Conservation (phyloP, 2,888 invertebrate species). For the Pheosia gnoma region DNA sequence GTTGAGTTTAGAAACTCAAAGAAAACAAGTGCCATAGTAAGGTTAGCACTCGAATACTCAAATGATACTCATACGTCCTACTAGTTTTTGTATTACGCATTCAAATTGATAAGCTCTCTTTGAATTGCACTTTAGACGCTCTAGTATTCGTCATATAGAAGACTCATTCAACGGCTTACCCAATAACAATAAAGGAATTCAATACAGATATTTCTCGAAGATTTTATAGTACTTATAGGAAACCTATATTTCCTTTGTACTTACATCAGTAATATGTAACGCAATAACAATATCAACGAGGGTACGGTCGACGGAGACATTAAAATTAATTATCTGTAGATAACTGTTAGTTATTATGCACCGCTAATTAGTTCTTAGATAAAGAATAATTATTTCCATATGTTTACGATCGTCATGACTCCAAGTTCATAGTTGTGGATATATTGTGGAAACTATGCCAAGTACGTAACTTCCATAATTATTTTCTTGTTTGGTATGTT, state of each 20-base stretch:
- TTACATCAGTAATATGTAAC: constrained; percentile 8
- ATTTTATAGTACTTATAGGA: not conserved
- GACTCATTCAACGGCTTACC: no score
- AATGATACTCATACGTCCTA: no score
- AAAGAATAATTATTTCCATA: constrained; percentile 13
- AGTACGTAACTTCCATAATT: not conserved
- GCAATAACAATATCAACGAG: constrained; percentile 7
- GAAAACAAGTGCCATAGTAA: no score
- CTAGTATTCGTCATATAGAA: no score
- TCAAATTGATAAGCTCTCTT: no score
- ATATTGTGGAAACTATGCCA: not conserved
- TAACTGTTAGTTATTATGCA: constrained; percentile 34
- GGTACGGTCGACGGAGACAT: constrained; percentile 33
- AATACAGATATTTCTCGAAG: not conserved
- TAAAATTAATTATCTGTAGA: constrained; percentile 42
- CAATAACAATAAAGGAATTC: no score
- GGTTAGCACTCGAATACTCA: no score
- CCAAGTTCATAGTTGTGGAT: not conserved
- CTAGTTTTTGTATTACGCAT: no score
- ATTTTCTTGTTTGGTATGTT: not conserved
- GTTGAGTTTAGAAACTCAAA: no score
- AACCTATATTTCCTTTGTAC: constrained; percentile 5
- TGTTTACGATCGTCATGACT: not conserved
- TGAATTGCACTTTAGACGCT: no score
- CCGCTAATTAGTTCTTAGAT: constrained; percentile 4